Conservation (phyloP, 2,113 vertebrate species). For the Amphiprion ocellaris region DNA sequence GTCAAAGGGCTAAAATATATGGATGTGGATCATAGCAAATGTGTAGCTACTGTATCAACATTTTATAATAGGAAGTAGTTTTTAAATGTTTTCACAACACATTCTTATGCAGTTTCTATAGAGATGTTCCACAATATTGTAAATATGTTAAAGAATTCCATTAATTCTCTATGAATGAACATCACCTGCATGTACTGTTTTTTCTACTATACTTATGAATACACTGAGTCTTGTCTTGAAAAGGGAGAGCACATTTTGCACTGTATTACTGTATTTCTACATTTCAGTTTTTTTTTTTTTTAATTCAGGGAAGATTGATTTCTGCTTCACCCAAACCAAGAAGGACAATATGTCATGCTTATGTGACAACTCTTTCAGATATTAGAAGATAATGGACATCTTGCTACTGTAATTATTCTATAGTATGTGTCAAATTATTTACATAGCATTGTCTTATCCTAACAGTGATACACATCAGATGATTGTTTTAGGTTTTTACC, state of each 20-base stretch:
- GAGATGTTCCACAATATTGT: constrained; percentile 32
- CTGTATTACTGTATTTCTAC: constrained; percentile 37
- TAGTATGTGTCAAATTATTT: not conserved
- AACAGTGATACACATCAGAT: not conserved
- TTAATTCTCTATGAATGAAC: constrained; percentile 26
- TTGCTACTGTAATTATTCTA: constrained; percentile 38
- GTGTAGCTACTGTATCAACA: constrained; percentile 33
- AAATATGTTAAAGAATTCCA: constrained; percentile 33
- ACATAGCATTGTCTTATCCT: not conserved
- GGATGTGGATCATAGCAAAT: constrained; percentile 14
- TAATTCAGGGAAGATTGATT: constrained; percentile 48
- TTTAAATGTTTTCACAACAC: constrained; percentile 7
- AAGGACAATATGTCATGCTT: constrained; percentile 15
- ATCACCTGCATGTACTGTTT: constrained; percentile 37
- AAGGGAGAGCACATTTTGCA: constrained; percentile 64
- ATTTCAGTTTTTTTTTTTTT: constrained; percentile 19
- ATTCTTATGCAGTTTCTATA: constrained; percentile 29
- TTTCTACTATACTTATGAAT: constrained; percentile 34
- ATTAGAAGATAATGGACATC: constrained; percentile 18
- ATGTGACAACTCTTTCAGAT: constrained; percentile 7
- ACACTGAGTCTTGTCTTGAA: constrained; percentile 63
- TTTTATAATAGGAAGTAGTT: constrained; percentile 14
- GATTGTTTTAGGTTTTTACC: not conserved
- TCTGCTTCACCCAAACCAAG: constrained; percentile 37
- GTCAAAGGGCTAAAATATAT: constrained; percentile 18